phyloP scores from a whole-genome alignment of 53 echinoderm and acorn worm species.

The Stichopus horrens region DNA sequence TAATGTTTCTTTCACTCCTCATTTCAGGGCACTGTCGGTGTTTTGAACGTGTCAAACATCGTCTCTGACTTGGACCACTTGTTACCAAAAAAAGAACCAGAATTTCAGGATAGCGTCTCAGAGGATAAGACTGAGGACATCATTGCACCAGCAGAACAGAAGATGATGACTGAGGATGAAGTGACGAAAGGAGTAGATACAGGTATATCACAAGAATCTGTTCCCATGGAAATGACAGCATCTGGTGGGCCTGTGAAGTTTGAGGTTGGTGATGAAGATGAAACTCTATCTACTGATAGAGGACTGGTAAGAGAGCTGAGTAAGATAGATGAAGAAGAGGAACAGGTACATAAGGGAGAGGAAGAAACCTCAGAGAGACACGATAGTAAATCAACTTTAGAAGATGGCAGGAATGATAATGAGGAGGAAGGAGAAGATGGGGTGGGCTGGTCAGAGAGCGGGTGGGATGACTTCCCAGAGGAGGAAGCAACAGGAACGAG shows the following conservation, averaged over 20 bases:
- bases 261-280: constrained; percentile 16
- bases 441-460: constrained; percentile 19
- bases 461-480: constrained; percentile 7
- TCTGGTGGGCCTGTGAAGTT: neutral
- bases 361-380: neutral
- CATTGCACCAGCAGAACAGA: neutral
- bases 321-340: constrained; percentile 33
- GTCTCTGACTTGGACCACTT: neutral
- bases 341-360: neutral
- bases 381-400: neutral
- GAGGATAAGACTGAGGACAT: neutral
- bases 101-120: neutral
- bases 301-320: constrained; percentile 21
- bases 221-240: neutral
- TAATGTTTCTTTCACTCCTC: neutral
- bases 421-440: neutral
- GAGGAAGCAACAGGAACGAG: neutral
- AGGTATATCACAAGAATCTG: neutral
- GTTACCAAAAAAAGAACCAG: constrained; percentile 12
- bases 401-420: neutral
- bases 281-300: neutral
- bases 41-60: constrained; percentile 23
- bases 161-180: neutral
- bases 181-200: neutral
- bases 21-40: constrained; percentile 9